phyloP scores from a whole-genome alignment of 35 echinoderm and acorn worm genomes.

The Ptychodera flava region DNA sequence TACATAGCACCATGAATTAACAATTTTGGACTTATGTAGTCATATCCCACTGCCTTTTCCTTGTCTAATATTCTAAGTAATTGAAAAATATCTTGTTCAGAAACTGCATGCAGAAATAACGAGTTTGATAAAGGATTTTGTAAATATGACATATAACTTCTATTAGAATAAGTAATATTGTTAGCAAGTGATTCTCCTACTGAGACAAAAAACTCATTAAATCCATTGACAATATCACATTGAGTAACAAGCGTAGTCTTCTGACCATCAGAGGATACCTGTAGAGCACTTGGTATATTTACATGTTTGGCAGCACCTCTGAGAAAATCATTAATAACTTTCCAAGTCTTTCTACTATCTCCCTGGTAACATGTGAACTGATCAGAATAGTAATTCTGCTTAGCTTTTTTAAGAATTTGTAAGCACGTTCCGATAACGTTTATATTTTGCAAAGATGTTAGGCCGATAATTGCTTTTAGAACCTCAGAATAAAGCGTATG shows the following conservation, averaged over 20 bases:
- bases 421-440: constrained; percentile 3
- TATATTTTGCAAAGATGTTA: background rate
- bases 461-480: background rate
- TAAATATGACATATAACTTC: no score
- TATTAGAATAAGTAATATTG: background rate
- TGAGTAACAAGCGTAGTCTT: background rate
- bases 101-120: background rate
- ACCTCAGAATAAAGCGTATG: background rate
- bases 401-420: constrained; percentile 9
- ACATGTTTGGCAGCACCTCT: background rate
- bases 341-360: constrained; percentile 6
- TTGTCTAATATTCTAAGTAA: constrained; percentile 2
- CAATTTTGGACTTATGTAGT: constrained; percentile 8
- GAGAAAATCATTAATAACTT: constrained; percentile 3
- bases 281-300: constrained; percentile 3
- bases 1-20: constrained; percentile 5
- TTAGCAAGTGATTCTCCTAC: background rate
- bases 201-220: constrained; percentile 9
- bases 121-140: no score
- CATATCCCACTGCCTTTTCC: constrained; percentile 19
- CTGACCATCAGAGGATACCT: background rate
- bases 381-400: background rate
- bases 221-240: background rate
- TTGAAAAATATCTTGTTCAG: background rate
- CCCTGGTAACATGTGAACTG: background rate